Base-by-base conservation (phyloP, 1,140 invertebrate genomes). In the Trinorchestia longiramus region DNA sequence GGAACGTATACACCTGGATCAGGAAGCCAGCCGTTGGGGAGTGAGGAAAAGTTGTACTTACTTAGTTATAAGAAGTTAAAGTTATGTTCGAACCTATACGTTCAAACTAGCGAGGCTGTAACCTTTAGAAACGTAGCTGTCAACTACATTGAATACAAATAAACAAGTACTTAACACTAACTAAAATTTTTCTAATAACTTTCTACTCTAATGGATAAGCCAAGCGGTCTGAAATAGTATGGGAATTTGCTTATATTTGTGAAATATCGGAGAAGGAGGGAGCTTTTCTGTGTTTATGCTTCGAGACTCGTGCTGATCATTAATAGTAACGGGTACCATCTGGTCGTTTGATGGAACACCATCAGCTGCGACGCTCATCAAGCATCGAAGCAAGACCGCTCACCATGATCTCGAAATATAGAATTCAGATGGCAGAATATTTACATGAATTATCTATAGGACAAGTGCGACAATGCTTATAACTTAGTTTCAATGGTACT, bases 1-100 rank as follows among this genome's bases (percentile, higher is more conserved):
- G 88, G 88, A 90, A 42, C 88, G 88, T 90, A 90, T 11, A 90
- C 88, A 90, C 88, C 88, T 90, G 88, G 88, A 90, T 90, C 8
- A 90, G n/a, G 88, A 90, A 42, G 62, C 62, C 62, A 77, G 62
- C 62, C 62, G 62, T 36, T 36, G 62, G 1, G 15, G 62, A 77
- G 62, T 77, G 3, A 36, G 28, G 62, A 36, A 77, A 77, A 77
- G 11, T 15, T 77, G 15, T 11, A 36, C 62, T 23, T 36, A 36
- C 36, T 77, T 23, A 77, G 1, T 77, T 36, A 77, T 36, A 36
- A 77, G 62, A 3, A 77, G 62, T 15, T 77, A 11, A 19, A 23
- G 62, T 36, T 36, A 3, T 15, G 1, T 77, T 23, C 15, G 62
- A 77, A 36, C 28, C 28, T 77, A 36, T 36, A 3, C 3, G 8